Base-by-base conservation (phyloP, 2,113 vertebrate species). In the Rissa tridactyla region DNA sequence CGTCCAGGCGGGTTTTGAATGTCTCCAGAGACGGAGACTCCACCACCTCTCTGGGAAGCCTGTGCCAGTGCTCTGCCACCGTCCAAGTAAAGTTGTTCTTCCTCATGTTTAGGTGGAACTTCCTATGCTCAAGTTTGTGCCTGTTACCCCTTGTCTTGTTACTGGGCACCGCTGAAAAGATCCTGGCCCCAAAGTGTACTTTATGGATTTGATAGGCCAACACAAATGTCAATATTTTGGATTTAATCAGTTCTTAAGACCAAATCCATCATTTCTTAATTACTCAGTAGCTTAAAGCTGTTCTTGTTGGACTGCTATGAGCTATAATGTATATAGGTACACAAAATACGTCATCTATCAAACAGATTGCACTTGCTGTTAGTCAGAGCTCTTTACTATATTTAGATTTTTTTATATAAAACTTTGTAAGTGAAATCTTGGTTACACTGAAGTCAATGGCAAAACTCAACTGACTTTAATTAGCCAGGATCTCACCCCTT, bases 321-420 rank as follows among this genome's bases (percentile, higher is more conserved):
- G 61, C 86, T 83, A 46, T 66, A 66, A n/a, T 75, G 52, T 70
- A 60, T 70, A 77, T 90, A 66, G 80, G 82, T 72, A 87, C 36
- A 47, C 16, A 60, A 71, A 84, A 64, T 84, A 73, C 0, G 0
- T 88, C 66, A 95, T 89, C 70, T 88, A n/a, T 72, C 71, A 82
- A 94, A 68, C 46, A 95, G 90, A 94, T 95, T 96, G 62, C 54
- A 62, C 30, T 92, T 87, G 47, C 65, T 91, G 34, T 94, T 96
- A 96, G 72, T 92, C 94, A 94, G 84, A 95, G 34, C 34, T 85
- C 40, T 88, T 47, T 58, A 38, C 81, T 96, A 58, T 38, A 77
- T 83, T 88, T 91, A 94, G 52, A 2, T 15, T 17, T 66, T 51
- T 84, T 80, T 47, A 68, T 85, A 58, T 75, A 77, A 94, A 95